Base-by-base conservation (phyloP, 2,113 vertebrate species). In the Neodon shergylaensis region DNA sequence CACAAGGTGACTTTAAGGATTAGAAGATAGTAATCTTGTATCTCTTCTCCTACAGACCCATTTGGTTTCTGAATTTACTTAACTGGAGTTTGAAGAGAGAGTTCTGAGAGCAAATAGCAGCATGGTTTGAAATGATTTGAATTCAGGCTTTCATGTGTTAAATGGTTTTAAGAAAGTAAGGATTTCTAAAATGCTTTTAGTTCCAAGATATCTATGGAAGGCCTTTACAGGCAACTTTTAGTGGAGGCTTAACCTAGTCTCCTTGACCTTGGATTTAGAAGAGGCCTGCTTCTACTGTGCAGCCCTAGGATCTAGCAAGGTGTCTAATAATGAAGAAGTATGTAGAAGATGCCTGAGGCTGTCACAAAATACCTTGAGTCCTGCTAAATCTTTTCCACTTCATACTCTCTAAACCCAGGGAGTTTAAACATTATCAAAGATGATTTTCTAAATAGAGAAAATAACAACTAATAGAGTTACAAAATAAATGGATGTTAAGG, bases 1-100 rank as follows among this genome's bases (percentile, higher is more conserved):
- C 54, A 76, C 24, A 95, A 90, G 44, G n/a, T 95, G 78, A 96
- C 49, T 68, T 85, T 95, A 73, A 87, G 91, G 78, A 87, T 88
- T 95, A 83, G 90, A 92, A 81, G 58, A 87, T 70, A 89, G 26
- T 54, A 70, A 74, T 65, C 28, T n/a, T 85, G 2, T 68, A n/a
- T 90, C 81, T 88, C 47, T 97, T 21, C 52, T 42, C 92, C 36
- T 73, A 63, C 9, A 74, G 31, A 90, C 87, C 21, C 52, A 83
- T 84, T 76, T 74, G 49, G 31, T 87, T 70, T n/a, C 63, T 72
- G 7, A 79, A 81, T 95, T 92, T 85, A 42, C 70, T 76, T 72
- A 87, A 31, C 33, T 49, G 66, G 76, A 83, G 14, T 87, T 94
- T 47, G 54, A 28, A 86, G 63, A 79, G n/a, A 54, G 42, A 90